Conservation (phyloP, 53 echinoderm and acorn worm species). For the Echinarachnius parma region DNA sequence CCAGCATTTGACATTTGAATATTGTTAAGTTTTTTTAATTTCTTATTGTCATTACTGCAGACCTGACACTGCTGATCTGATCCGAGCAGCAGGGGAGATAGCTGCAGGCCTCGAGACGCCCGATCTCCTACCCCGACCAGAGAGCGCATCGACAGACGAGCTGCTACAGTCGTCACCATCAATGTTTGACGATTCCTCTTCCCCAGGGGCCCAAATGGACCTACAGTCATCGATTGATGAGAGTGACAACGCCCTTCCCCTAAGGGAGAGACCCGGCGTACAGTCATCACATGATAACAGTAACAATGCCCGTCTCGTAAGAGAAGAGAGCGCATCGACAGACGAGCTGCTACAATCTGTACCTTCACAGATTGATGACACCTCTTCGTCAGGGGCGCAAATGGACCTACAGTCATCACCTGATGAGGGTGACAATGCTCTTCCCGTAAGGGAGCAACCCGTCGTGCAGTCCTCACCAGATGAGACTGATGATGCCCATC, state of each 20-base stretch:
- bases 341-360: not conserved
- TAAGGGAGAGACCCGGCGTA: too few relatives aligned
- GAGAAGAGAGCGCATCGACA: not conserved
- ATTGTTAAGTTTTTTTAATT: too few relatives aligned
- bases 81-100: constrained; percentile 61
- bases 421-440: not conserved
- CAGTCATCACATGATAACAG: too few relatives aligned
- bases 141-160: constrained; percentile 73
- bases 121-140: constrained; percentile 29
- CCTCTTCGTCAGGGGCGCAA: not conserved
- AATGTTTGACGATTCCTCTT: constrained; percentile 18
- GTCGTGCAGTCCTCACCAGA: not conserved
- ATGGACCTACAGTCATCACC: not conserved
- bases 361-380: constrained; percentile 36
- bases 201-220: too few relatives aligned
- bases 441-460: too few relatives aligned
- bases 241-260: not conserved
- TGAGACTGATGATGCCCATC: constrained; percentile 17
- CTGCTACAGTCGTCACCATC: constrained; percentile 45
- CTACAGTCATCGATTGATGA: too few relatives aligned
- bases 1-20: too few relatives aligned
- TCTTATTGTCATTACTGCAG: constrained; percentile 13
- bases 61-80: constrained; percentile 66
- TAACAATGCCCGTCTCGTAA: not conserved
- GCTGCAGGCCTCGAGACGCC: constrained; percentile 34